Evolutionary conservation across 2,113 vertebrate species (phyloP), one percentile per base, ranked within the genome.

Genomic region (Dasyornis broadbenti): DNA sequence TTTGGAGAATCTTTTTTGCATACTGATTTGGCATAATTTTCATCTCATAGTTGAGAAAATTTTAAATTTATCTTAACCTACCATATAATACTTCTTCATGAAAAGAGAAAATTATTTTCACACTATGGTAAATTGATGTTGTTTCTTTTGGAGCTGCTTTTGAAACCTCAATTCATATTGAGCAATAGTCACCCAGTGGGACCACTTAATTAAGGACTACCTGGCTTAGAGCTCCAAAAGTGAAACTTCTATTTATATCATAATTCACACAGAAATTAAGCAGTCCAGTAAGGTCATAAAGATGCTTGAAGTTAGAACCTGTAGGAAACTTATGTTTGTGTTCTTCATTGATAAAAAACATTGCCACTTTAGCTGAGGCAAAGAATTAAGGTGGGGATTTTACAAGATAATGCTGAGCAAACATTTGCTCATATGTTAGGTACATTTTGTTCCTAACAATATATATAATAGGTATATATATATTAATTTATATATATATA

Each of bases 11-110:
- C 10, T 60, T 45, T 81, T 84, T 87, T 45, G 19, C 45, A 7
- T 82, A 35, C 26, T 82, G 31, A 65, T 91, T 87, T 4, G 27
- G 5, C 95, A 82, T 60, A 59, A 81, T 80, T 88, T 85, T 37
- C 23, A 42, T 79, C 61, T 95, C 30, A 45, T 60, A 54, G 33
- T 44, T 45, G 30, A 92, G 22, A 7, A 70, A 64, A 91, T 87
- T 90, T 96, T 96, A 69, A 97, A 73, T 91, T 92, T 77, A 56
- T 13, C 64, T 53, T 61, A 54, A 10, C 73, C 63, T 84, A 9
- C 50, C 4, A 45, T 77, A 31, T 82, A 80, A 85, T 90, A 39
- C 7, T 90, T 89, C 16, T 80, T 94, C 57, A 76, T 47, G 45
- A 85, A 92, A 94, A 35, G 24, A 39, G 9, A 82, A 82, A 49